Base-by-base conservation (phyloP, 2,113 vertebrate genomes). In the Symphodus melops region DNA sequence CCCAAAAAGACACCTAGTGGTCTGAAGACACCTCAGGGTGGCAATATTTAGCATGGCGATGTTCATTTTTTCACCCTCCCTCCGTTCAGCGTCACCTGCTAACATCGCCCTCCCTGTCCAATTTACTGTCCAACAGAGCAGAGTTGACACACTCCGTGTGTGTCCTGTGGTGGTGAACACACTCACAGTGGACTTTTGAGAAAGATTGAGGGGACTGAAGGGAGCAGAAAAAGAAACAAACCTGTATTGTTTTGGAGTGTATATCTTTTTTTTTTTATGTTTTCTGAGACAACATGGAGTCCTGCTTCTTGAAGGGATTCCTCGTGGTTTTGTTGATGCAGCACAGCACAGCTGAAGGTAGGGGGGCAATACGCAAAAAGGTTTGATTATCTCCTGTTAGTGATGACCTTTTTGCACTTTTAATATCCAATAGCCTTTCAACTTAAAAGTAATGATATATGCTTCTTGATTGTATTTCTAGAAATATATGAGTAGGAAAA, bases 261-360 rank as follows among this genome's bases (percentile, higher is more conserved):
- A 56, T 51, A n/a, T n/a, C n/a, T n/a, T n/a, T n/a, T n/a, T 56
- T 62, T 77, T 54, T 69, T 61, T 21, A 37, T 60, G 44, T 72
- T 72, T 81, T 79, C 71, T 63, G 59, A 66, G 65, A 51, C 69
- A 84, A 60, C 52, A 95, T 94, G 94, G 89, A 89, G 39, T 82
- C 72, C 66, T 54, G 56, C 66, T 46, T 85, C 83, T 81, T 84
- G 53, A 93, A 88, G 75, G 82, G 92, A 88, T 75, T 91, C 70
- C 68, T 93, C 28, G 52, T 86, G 81, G 63, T 91, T 75, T 85
- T 91, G 64, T 79, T 92, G 61, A 84, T 88, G 63, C 84, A 78
- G 63, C 79, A 82, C 39, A 90, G 84, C 85, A 88, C 57, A 23
- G 77, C 72, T 81, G 83, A 94, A 91, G 94, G 94, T 95, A 94